Conservation (phyloP, 2,113 vertebrate species). For the Micronisus gabar region DNA sequence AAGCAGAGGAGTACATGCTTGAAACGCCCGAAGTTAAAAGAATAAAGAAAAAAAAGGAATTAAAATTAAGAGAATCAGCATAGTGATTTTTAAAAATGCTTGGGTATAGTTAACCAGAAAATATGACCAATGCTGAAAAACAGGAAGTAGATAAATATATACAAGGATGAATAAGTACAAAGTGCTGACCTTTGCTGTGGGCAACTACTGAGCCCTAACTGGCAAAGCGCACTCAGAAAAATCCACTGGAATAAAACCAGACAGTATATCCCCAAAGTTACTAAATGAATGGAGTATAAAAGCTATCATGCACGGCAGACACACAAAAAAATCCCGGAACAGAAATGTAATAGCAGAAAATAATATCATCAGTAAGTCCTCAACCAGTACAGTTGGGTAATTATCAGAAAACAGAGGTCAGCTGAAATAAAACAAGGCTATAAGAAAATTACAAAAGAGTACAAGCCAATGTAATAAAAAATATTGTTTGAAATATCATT, state of each 20-base stretch:
- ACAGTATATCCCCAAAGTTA: not conserved
- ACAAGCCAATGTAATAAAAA: not conserved
- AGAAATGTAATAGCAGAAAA: not conserved
- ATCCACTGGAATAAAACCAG: not conserved
- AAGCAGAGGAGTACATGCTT: not conserved
- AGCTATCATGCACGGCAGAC: not conserved
- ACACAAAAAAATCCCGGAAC: not conserved
- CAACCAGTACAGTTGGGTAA: not conserved
- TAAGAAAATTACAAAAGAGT: not conserved
- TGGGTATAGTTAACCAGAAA: not conserved
- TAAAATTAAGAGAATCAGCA: not conserved
- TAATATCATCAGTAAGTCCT: not conserved
- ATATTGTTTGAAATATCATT: not conserved
- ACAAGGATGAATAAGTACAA: not conserved
- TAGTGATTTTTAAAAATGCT: not conserved
- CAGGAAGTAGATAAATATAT: slow-evolving; percentile 24
- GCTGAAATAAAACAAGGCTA: not conserved
- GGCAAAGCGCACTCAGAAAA: not conserved
- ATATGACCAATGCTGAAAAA: not conserved
- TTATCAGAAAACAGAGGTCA: not conserved
- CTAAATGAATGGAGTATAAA: not conserved
- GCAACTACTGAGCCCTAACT: not conserved
- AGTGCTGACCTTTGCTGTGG: not conserved
- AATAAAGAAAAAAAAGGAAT: not conserved
- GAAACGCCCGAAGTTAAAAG: not conserved